These are phyloP conservation scores for Neoseiulus cucumeris DNA, from an alignment of 1,140 invertebrate species.

Conservation along the genomic window DNA sequence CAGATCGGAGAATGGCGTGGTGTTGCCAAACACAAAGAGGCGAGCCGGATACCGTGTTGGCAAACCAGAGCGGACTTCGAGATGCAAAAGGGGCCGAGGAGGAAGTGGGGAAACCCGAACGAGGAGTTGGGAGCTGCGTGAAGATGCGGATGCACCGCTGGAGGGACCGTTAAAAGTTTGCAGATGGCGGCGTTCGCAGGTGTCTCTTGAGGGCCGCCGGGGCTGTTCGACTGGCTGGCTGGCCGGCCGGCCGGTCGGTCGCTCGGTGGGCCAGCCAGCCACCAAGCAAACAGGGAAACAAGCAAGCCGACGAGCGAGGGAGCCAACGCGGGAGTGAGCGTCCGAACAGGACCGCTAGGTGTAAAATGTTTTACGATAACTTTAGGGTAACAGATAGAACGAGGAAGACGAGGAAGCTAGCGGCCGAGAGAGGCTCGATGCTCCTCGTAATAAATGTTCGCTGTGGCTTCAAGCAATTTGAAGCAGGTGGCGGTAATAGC, in stretches of 20 bases:
- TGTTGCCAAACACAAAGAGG: not conserved
- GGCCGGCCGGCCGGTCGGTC: not conserved
- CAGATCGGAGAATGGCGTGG: slow-evolving; percentile 8
- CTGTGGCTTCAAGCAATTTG: not conserved
- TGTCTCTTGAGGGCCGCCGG: not conserved
- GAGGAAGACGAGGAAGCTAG: no score
- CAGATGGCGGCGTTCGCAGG: slow-evolving; percentile 11
- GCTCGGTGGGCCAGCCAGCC: not conserved
- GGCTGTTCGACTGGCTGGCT: not conserved
- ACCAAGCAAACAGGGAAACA: not conserved
- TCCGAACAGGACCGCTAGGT: not conserved
- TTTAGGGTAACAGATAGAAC: slow-evolving; percentile 10
- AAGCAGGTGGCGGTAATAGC: slow-evolving; percentile 7
- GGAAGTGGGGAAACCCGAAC: not conserved
- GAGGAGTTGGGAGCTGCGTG: slow-evolving; percentile 6
- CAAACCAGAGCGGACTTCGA: no score
- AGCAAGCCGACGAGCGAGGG: not conserved
- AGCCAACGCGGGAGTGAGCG: not conserved
- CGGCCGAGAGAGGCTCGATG: no score
- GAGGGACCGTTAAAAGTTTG: slow-evolving; percentile 12
- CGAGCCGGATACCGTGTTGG: not conserved
- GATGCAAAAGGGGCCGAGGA: no score
- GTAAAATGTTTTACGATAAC: slow-evolving; percentile 12
- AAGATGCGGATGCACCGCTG: slow-evolving; percentile 6
- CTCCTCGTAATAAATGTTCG: slow-evolving; percentile 4